Evolutionary conservation across 2,797 vertebrate genomes (phyloP).

Genomic region (Podargus strigoides): DNA sequence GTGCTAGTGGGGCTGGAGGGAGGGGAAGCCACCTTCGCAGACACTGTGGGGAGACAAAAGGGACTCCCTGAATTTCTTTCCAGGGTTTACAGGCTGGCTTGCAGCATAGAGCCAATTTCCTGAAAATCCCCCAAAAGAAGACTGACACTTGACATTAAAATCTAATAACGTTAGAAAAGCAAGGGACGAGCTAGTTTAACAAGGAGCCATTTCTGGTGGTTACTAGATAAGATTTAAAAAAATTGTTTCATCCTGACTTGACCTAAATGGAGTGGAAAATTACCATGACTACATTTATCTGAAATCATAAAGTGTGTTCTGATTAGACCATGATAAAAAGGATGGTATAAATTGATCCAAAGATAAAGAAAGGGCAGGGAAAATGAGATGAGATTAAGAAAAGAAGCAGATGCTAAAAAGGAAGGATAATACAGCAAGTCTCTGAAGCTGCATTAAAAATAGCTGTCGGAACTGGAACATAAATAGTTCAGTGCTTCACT

Average conservation of each 20-base stretch:
- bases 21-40: background rate
- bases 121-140: background rate
- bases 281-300: constrained; percentile 66
- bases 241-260: constrained; percentile 56
- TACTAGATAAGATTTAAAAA: constrained; percentile 35
- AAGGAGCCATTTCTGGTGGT: constrained; percentile 30
- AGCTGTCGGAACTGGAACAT: constrained; percentile 35
- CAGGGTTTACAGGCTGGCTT: background rate
- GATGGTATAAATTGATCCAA: constrained; percentile 61
- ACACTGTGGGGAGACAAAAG: background rate
- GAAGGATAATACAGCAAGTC: constrained; percentile 7
- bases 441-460: constrained; percentile 48
- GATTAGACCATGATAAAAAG: constrained; percentile 61
- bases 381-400: constrained; percentile 59
- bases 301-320: constrained; percentile 61
- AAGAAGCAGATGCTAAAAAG: constrained; percentile 8
- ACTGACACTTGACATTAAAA: background rate
- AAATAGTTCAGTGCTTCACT: constrained; percentile 6
- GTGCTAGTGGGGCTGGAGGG: background rate
- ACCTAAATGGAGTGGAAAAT: constrained; percentile 70
- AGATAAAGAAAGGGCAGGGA: constrained; percentile 59
- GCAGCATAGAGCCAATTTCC: background rate
- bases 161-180: background rate
- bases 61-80: background rate
- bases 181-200: background rate